A percentile compares a stretch with the other conserved stretches of the same genome.
Evolutionary conservation across 2,113 vertebrate genomes (phyloP).

Genomic region (Gadus macrocephalus): DNA sequence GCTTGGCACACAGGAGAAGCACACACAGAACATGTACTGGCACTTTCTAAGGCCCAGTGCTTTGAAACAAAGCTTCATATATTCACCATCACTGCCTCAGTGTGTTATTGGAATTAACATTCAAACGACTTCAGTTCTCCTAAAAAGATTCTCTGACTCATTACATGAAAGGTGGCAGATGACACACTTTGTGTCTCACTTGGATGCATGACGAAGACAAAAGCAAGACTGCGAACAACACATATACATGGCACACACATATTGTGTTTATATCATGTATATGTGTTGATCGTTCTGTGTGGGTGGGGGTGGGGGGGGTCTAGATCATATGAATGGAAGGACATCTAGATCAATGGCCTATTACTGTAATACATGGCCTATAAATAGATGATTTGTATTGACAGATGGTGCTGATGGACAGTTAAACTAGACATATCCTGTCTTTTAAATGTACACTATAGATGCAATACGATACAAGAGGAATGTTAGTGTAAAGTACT

Average conservation of each 20-base stretch:
- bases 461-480: too few relatives aligned
- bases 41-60: background rate
- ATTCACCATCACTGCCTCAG: background rate
- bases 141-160: background rate
- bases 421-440: too few relatives aligned
- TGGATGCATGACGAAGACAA: background rate
- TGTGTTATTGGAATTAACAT: background rate
- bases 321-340: background rate
- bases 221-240: too few relatives aligned
- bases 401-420: too few relatives aligned
- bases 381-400: too few relatives aligned
- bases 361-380: too few relatives aligned
- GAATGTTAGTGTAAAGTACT: too few relatives aligned
- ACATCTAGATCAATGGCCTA: background rate
- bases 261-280: background rate
- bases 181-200: constrained; percentile 2
- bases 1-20: too few relatives aligned
- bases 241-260: background rate
- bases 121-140: background rate
- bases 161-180: background rate
- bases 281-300: constrained; percentile 6
- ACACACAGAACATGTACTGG: too few relatives aligned
- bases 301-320: background rate
- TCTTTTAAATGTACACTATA: too few relatives aligned
- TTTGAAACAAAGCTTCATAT: background rate